Base-by-base conservation (phyloP, 2,113 vertebrate species). In the Serinus canaria region DNA sequence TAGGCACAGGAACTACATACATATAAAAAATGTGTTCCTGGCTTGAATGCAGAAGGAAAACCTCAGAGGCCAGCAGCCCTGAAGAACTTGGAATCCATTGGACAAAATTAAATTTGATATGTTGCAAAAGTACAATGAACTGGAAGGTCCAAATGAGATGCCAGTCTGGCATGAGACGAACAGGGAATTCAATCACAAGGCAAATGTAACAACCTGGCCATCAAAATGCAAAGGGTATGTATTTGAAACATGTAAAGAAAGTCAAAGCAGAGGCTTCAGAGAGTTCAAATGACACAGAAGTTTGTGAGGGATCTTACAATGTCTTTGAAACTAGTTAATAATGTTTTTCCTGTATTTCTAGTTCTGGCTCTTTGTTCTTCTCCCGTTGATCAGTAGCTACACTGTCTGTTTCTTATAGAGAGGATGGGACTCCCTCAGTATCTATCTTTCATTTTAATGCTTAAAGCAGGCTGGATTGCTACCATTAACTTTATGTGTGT, bases 291-390 rank as follows among this genome's bases (percentile, higher is more conserved):
- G 31, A 75, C 24, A 72, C 30, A 75, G 78, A 39, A 53, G 28
- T 30, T 63, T 92, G 41, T 43, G 19, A 91, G 5, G 56, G 69
- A 95, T 87, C 69, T 79, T 76, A 76, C 14, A 79, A 25, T 1
- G 5, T 52, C 74, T 95, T 82, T 87, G 46, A 76, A 92, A 94
- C 58, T 35, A 58, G 53, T 15, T 72, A 60, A 56, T 33, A 75
- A 75, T 30, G 43, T 28, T 83, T 83, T 82, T 83, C 89, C 53
- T 46, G 75, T 75, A 79, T 87, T 94, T 95, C 92, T 84, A 50
- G 84, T 87, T 74, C 44, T 47, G 30, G 19, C 49, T 80, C 50
- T 86, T 35, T 67, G 13, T 30, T 75, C 58, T 50, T 72, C 39
- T 56, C 25, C 18, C 7, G 27, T 39, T 0, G 0, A 53, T 47